A percentile compares a stretch with the other conserved stretches of the same genome.
Conservation (phyloP, 92 coral and sea anemone genomes). For the Galaxea fascicularis region DNA sequence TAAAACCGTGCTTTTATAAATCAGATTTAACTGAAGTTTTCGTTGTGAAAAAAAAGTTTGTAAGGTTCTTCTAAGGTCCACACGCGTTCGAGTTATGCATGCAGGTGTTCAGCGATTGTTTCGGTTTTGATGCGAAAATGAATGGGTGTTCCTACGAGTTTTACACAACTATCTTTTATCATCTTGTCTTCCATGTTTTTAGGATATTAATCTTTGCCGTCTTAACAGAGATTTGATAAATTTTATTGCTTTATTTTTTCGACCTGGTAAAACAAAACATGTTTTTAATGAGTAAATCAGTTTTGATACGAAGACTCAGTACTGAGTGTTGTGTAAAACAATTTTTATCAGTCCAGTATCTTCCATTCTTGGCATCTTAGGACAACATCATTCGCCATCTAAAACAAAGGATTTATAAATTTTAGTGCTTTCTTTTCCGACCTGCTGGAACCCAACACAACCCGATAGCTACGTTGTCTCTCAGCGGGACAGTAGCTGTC, state of each 20-base stretch:
- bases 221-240: background rate
- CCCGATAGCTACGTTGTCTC: no score
- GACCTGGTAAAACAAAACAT: background rate
- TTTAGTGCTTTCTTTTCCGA: no score
- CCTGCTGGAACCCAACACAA: no score
- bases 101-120: slow-evolving; percentile 20
- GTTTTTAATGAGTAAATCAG: no score
- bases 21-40: background rate
- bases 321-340: no score
- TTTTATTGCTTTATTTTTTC: background rate
- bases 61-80: background rate
- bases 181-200: background rate
- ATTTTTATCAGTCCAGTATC: no score
- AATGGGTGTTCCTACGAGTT: background rate
- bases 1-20: background rate
- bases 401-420: no score
- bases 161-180: background rate
- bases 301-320: no score
- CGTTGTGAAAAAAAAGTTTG: background rate
- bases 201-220: background rate
- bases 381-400: no score
- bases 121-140: background rate
- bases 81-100: background rate
- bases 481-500: no score
- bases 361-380: no score